Percentiles rank a stretch among this genome's conserved stretches.
These are phyloP conservation scores for Miltochrista miniata DNA, from an alignment of 2,888 invertebrate genomes.

Conservation along the genomic window DNA sequence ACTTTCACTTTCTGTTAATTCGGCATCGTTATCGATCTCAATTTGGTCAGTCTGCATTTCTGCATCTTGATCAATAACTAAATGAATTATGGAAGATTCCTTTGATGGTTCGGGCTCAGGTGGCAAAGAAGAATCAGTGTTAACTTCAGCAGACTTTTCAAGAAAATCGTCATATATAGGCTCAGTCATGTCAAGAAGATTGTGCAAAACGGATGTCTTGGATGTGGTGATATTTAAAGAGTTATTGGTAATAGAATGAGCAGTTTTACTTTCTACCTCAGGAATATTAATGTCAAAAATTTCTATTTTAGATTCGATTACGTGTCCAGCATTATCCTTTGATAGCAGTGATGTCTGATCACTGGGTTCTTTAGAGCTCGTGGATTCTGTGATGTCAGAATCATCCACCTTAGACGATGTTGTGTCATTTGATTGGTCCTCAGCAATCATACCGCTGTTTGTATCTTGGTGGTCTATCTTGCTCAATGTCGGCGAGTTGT, in stretches of 20 bases:
- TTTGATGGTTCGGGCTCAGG: background rate
- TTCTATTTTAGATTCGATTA: background rate
- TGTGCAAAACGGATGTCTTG: constrained; percentile 39
- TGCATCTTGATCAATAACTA: background rate
- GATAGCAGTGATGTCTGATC: background rate
- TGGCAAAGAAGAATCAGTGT: background rate
- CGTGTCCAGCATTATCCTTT: background rate
- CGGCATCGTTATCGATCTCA: background rate
- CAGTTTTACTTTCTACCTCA: background rate
- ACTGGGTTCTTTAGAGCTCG: constrained; percentile 19
- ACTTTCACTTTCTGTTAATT: constrained; percentile 9
- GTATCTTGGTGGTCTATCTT: constrained; percentile 5
- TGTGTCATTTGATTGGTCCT: constrained; percentile 18
- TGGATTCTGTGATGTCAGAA: background rate
- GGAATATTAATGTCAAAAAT: background rate
- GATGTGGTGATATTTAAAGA: background rate
- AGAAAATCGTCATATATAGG: background rate
- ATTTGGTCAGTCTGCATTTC: constrained; percentile 2
- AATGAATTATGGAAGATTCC: background rate
- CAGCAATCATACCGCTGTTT: constrained; percentile 9
- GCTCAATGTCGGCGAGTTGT: constrained; percentile 7
- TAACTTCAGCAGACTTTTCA: background rate
- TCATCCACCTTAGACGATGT: background rate
- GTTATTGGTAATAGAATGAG: background rate
- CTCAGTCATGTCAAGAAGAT: constrained; percentile 57